A percentile compares a stretch with the other conserved stretches of the same genome.
These are phyloP conservation scores for Ctenomys sociabilis DNA, from an alignment of 2,113 vertebrate genomes.

Conservation along the genomic window DNA sequence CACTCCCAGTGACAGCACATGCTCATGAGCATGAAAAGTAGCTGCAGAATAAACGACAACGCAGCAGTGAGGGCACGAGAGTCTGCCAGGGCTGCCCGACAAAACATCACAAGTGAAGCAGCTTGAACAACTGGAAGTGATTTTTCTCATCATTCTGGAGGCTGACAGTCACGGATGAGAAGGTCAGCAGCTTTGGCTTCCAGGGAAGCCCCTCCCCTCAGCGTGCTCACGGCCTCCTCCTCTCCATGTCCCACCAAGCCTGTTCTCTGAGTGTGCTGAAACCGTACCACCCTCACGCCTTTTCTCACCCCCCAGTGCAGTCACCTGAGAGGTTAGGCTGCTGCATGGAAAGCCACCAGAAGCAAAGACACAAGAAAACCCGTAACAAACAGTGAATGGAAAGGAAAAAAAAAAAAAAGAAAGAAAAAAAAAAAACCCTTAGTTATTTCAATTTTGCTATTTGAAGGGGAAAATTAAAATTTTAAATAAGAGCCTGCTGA, in stretches of 20 bases:
- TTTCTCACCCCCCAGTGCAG: neutral
- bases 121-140: neutral
- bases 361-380: neutral
- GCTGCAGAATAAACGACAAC: neutral
- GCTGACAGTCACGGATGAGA: neutral
- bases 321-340: neutral
- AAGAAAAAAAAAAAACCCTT: constrained; percentile 7
- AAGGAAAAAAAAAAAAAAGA: constrained; percentile 22
- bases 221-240: too few species aligned
- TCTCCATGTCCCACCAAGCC: neutral
- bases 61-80: neutral
- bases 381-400: neutral
- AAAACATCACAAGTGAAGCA: neutral
- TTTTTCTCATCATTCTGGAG: neutral
- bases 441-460: neutral
- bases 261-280: too few species aligned
- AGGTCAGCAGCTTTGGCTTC: neutral
- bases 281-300: too few species aligned
- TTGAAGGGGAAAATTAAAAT: too few species aligned
- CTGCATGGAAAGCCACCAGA: too few species aligned
- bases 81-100: neutral
- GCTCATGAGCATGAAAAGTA: neutral
- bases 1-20: fast-evolving
- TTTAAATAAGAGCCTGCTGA: too few species aligned
- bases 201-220: neutral